Evolutionary conservation across 2,113 vertebrate genomes (phyloP), one percentile per base, ranked within the genome.

Genomic region (Tragulus kanchil): DNA sequence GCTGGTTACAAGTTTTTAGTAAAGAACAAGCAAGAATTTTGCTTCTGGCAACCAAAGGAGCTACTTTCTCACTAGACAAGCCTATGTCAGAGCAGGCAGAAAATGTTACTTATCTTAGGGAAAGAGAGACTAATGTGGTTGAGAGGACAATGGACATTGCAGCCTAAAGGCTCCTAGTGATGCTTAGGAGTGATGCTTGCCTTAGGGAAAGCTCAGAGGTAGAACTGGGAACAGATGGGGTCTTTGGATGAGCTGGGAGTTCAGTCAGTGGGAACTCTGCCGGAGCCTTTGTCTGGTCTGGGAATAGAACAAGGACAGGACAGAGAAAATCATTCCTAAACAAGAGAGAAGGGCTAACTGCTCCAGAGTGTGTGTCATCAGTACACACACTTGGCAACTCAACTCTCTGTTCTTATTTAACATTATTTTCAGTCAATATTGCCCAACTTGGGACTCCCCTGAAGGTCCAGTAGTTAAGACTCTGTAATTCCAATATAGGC

Each of bases 21-120:
- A 62, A 94, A 92, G 25, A 90, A 52, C 1, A 16, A 36, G 26
- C 16, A 88, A 69, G 64, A 88, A 48, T 58, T 94, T 96, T 91
- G 82, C 31, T 75, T 86, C 62, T 91, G 81, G n/a, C 56, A 85
- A 64, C 25, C 25, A 31, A 82, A 56, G 31, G 3, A 94, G 62
- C 75, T 59, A 79, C 3, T 26, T 89, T 89, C 50, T 93, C 54
- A 19, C 23, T 88, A 26, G 28, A 67, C 13, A 56, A 92, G n/a
- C 10, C 62, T 77, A 42, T 13, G 28, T 78, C 48, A 62, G 48
- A 88, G 12, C 45, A 36, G 5, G 21, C 94, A 17, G 42, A 94
- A 89, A 13, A 61, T 36, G 17, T 4, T 7, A 1, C 8, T 78
- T 85, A 23, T 85, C 36, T 78, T 58, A 94, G 75, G 78, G 17